These are phyloP conservation scores for Cheilosia pagana DNA, from an alignment of 2,888 invertebrate genomes.

Conservation along the genomic window DNA sequence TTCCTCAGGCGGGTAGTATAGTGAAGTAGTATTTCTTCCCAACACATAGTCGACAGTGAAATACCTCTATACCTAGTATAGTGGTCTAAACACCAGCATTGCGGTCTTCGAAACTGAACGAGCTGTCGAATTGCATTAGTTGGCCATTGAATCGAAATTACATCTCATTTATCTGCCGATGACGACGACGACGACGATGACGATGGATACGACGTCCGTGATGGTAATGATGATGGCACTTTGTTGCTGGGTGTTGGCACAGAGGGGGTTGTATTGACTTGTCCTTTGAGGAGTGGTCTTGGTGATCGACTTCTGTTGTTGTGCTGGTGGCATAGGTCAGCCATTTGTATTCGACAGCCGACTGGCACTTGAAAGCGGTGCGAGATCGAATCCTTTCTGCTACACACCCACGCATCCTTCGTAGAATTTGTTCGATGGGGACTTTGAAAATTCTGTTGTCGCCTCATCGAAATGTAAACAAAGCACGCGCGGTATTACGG, in stretches of 20 bases:
- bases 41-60: constrained; percentile 11
- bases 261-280: constrained; percentile 30
- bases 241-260: not conserved
- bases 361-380: not conserved
- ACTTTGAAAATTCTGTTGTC: constrained; percentile 42
- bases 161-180: constrained; percentile 72
- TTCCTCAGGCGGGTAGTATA: constrained; percentile 57
- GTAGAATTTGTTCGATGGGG: constrained; percentile 6
- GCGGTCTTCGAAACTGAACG: constrained; percentile 64
- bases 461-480: constrained; percentile 62
- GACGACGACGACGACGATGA: constrained; percentile 45
- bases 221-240: constrained; percentile 31
- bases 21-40: constrained; percentile 35
- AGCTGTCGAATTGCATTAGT: constrained; percentile 75
- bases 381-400: not conserved
- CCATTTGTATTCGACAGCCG: constrained; percentile 25
- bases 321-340: constrained; percentile 50
- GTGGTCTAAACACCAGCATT: constrained; percentile 34
- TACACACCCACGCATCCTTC: not conserved
- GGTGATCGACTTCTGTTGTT: constrained; percentile 64
- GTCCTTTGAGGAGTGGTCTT: constrained; percentile 27
- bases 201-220: constrained; percentile 41
- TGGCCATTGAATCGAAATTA: constrained; percentile 73
- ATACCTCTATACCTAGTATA: constrained; percentile 11
- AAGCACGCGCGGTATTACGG: constrained; percentile 63